phyloP scores from a whole-genome alignment of 2,888 invertebrate species.

The Tachystola acroxantha region DNA sequence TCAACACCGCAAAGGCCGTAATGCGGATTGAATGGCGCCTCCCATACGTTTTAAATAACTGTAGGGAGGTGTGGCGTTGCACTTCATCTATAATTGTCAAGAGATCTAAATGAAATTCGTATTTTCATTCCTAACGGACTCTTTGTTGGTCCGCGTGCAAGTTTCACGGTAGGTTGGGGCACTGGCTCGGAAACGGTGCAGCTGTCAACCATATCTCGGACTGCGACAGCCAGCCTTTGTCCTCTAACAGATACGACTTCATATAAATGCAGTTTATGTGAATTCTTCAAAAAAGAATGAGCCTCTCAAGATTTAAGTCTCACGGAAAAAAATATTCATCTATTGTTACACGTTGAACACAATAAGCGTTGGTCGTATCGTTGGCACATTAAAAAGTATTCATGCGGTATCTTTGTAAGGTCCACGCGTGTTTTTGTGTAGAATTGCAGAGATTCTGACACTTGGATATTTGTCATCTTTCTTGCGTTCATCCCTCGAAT shows the following conservation, averaged over 20 bases:
- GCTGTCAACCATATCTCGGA: slow-evolving; percentile 68
- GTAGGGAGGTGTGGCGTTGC: slow-evolving; percentile 55
- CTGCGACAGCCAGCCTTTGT: slow-evolving; percentile 62
- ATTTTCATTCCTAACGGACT: slow-evolving; percentile 61
- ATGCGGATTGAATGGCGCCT: slow-evolving; percentile 41
- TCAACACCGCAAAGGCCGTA: slow-evolving; percentile 37
- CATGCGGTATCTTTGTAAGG: slow-evolving; percentile 70
- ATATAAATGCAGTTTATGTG: slow-evolving; percentile 76
- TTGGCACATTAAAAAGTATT: slow-evolving; percentile 77
- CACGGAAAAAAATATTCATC: slow-evolving; percentile 55
- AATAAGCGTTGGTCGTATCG: slow-evolving; percentile 72
- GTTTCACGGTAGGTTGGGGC: slow-evolving; percentile 63
- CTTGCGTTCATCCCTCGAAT: slow-evolving; percentile 24
- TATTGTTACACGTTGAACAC: slow-evolving; percentile 56
- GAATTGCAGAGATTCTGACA: slow-evolving; percentile 64
- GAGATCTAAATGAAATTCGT: slow-evolving; percentile 58
- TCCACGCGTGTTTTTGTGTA: slow-evolving; percentile 53
- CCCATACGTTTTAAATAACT: slow-evolving; percentile 34
- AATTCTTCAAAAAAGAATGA: slow-evolving; percentile 62
- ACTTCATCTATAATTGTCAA: slow-evolving; percentile 46
- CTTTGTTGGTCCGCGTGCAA: slow-evolving; percentile 56
- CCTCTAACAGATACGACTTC: slow-evolving; percentile 64
- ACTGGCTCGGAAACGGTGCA: slow-evolving; percentile 54
- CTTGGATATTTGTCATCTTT: slow-evolving; percentile 61
- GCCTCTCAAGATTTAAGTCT: slow-evolving; percentile 63